Evolutionary conservation across 2,888 invertebrate species (phyloP), one percentile per base, ranked within the genome.

Genomic region (Drosophila dives): DNA sequence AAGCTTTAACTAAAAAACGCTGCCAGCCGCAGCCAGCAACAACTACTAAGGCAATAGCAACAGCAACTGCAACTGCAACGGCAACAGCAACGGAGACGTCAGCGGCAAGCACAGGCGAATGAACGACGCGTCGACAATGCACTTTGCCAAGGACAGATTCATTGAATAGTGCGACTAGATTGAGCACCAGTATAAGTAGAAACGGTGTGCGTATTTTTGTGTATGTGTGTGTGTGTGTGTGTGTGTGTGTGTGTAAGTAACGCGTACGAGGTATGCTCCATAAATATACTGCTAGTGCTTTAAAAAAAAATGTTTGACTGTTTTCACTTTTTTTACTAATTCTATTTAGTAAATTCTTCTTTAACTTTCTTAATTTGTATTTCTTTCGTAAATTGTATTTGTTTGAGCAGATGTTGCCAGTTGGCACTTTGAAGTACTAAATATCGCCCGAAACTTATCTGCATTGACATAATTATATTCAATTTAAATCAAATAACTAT

Each of bases 91-190:
- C 55, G 8, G 26, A 58, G n/a, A 23, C 61, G 23, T 15, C 60
- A 51, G 20, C 55, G 6, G 42, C 64, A 42, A 29, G 33, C 23
- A 17, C 51, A 68, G 78, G 81, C 88, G 90, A 90, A 87, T 88
- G 86, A 90, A 88, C 90, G 86, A 59, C 48, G 67, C 67, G 81
- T 91, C 85, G 91, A 90, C 91, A 91, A 91, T 91, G 92, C 91
- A 91, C 91, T 91, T 92, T 91, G 85, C 90, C 91, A 91, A 91
- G 91, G 91, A 91, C 92, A 91, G 88, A 91, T 90, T 90, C 92
- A 91, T 91, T 92, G 91, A 92, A 92, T 91, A 91, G 82, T 83
- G 86, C 70, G 75, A 61, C 69, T 74, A 75, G 67, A 48, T 71
- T 73, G 68, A 42, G 55, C 63, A 38, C 48, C 56, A 36, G 53